These are phyloP conservation scores for Stigmatopora argus DNA, from an alignment of 2,113 vertebrate species.

Conservation along the genomic window DNA sequence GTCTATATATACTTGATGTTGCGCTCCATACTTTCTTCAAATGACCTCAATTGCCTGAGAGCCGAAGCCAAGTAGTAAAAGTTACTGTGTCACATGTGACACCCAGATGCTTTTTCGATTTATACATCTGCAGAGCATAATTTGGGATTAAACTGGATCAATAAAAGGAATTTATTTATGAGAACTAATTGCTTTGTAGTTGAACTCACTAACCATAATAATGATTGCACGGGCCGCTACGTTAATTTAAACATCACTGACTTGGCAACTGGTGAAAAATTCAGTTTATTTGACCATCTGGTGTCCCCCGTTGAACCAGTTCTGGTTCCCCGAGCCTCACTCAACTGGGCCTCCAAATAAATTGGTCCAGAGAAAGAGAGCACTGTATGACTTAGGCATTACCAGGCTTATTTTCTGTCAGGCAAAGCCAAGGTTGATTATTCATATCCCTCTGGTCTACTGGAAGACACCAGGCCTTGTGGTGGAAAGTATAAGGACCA, in stretches of 20 bases:
- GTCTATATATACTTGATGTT: background rate
- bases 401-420: conserved; percentile 47
- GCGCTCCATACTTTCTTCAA: background rate
- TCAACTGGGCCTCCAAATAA: conserved; percentile 43
- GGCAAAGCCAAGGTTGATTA: conserved; percentile 42
- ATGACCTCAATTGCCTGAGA: conserved; percentile 12
- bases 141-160: conserved; percentile 29
- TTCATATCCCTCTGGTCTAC: conserved; percentile 51
- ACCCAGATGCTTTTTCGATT: conserved; percentile 47
- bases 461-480: conserved; percentile 37
- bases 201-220: conserved; percentile 23
- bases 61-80: conserved; percentile 9
- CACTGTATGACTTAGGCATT: conserved; percentile 21
- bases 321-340: conserved; percentile 19
- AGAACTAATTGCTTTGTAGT: conserved; percentile 10
- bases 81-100: conserved; percentile 44
- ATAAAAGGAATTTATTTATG: background rate
- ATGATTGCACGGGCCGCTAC: conserved; percentile 8
- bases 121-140: conserved; percentile 38
- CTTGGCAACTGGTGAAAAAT: conserved; percentile 22
- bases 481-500: conserved; percentile 51
- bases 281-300: conserved; percentile 36
- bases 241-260: conserved; percentile 16
- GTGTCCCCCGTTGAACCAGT: conserved; percentile 14
- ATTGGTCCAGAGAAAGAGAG: conserved; percentile 19